phyloP scores from a whole-genome alignment of 2,113 vertebrate species.

The Leuciscus idus region DNA sequence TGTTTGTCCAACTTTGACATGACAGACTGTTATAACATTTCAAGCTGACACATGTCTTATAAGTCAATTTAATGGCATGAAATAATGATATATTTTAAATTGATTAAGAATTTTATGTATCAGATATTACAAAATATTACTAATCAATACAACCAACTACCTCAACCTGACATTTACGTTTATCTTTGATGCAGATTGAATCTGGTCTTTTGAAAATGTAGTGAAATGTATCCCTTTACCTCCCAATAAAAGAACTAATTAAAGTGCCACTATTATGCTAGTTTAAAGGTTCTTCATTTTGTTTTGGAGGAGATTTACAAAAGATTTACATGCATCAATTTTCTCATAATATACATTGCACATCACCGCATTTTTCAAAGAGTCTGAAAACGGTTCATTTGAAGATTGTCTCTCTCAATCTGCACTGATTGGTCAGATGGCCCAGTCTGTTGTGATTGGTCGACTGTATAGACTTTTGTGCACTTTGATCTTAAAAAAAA shows the following conservation, averaged over 20 bases:
- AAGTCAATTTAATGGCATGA: conserved; percentile 46
- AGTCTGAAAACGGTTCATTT: no score
- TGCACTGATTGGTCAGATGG: no score
- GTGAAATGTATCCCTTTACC: not conserved
- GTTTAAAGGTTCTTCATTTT: no score
- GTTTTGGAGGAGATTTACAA: no score
- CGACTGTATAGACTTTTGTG: no score
- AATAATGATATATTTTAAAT: not conserved
- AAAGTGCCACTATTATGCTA: not conserved
- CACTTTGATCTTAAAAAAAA: no score
- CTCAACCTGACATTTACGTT: conserved; percentile 43
- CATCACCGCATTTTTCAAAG: no score
- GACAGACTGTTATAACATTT: conserved; percentile 33
- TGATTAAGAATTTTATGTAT: not conserved
- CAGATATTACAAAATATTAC: not conserved
- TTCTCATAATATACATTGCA: no score
- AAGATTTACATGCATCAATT: no score
- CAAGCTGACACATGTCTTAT: not conserved
- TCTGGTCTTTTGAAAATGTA: conserved; percentile 50
- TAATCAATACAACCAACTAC: not conserved
- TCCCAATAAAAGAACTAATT: not conserved
- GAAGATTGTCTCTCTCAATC: no score
- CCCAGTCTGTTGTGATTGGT: no score
- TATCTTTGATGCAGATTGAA: conserved; percentile 50
- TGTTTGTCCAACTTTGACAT: conserved; percentile 53